Evolutionary conservation across 2,888 invertebrate species (phyloP), one percentile per base, ranked within the genome.

Genomic region (Linnaemya tessellans): DNA sequence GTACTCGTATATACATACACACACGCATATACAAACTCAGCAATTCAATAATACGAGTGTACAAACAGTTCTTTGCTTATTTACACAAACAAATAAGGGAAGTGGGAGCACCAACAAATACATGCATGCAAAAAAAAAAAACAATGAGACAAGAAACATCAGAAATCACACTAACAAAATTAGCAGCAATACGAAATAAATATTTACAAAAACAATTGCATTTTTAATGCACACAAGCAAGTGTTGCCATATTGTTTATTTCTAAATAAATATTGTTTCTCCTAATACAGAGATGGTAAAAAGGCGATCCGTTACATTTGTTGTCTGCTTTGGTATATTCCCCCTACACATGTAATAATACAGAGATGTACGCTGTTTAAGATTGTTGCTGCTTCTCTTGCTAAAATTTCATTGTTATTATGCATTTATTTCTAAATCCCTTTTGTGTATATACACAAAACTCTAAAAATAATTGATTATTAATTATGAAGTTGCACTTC

Each of bases 31-130:
- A 9, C 51, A 11, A 3, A 43, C 2, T 30, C 30, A 56, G 7
- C 18, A 15, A 20, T 20, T 51, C 38, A 25, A 20, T 15, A 51
- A 1, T 46, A 46, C 8, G 3, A 58, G 30, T 22, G 8, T 30
- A 11, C 9, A 30, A 58, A 58, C n/a, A 41, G 43, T 56, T 67
- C 30, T 56, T 46, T 46, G 60, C 30, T 64, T 75, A 54, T 77
- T 67, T 58, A 58, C 77, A 46, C 65, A 58, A 67, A 62, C 49
- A 77, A 35, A 77, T 65, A 77, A 65, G 67, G 77, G 77, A 77
- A 77, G 67, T 77, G 46, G 11, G 35, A 65, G 43, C 9, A 65
- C 43, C 7, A 77, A 56, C 10, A 20, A 30, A 56, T 8, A n/a
- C 51, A 3, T 18, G n/a, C 43, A 10, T 10, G 3, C 10, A 20